A percentile compares a stretch with the other conserved stretches of the same genome.
Evolutionary conservation across 2,797 vertebrate species (phyloP).

Genomic region (Cuculus canorus): DNA sequence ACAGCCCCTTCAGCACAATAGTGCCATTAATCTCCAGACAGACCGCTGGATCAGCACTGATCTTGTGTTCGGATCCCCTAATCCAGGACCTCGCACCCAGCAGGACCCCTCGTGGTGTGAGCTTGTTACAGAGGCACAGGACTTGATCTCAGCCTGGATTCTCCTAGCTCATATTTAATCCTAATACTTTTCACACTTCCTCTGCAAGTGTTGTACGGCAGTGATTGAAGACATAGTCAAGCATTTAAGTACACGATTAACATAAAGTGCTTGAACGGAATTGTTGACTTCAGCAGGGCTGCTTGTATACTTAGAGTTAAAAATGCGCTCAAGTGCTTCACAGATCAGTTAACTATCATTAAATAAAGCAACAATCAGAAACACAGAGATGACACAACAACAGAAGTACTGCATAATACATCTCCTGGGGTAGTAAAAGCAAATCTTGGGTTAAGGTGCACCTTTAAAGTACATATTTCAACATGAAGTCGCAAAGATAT

Average conservation of each 20-base stretch:
- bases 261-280: not conserved
- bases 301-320: not conserved
- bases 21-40: conserved; percentile 3
- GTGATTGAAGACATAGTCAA: not conserved
- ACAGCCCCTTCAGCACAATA: not conserved
- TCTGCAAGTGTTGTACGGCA: not conserved
- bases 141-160: not conserved
- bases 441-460: not conserved
- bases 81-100: not conserved
- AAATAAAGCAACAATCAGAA: not conserved
- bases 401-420: not conserved
- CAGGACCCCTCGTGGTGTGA: not conserved
- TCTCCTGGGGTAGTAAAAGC: not conserved
- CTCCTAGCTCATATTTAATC: not conserved
- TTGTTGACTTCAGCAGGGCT: not conserved
- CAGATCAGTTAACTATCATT: conserved; percentile 14
- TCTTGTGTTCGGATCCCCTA: not conserved
- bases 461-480: not conserved
- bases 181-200: not conserved
- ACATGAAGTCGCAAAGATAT: not conserved
- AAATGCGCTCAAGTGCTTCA: not conserved
- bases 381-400: not conserved
- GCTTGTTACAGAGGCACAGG: not conserved
- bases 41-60: not conserved
- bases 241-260: conserved; percentile 21